Evolutionary conservation across 2,113 vertebrate species (phyloP).

Genomic region (Octodon degus): DNA sequence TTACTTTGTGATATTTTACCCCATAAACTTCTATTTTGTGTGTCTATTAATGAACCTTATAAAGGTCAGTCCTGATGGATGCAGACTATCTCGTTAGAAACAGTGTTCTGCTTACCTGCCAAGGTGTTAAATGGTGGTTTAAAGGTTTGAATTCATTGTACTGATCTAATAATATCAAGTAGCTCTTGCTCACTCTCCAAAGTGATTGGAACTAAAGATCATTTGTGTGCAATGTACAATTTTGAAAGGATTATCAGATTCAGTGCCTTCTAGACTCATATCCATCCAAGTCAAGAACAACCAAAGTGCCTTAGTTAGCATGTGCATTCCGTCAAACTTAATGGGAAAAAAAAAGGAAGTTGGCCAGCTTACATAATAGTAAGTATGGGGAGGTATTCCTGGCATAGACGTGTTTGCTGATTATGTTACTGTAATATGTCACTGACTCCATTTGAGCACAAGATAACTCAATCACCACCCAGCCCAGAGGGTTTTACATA

Average conservation of each 20-base stretch:
- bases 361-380: background rate
- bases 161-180: conserved; percentile 54
- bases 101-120: background rate
- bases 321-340: background rate
- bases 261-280: conserved; percentile 13
- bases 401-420: background rate
- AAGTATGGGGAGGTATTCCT: background rate
- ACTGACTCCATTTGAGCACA: background rate
- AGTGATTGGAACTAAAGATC: conserved; percentile 6
- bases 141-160: background rate
- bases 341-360: background rate
- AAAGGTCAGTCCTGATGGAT: background rate
- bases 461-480: background rate
- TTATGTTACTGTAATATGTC: background rate
- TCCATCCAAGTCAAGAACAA: background rate
- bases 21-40: conserved; percentile 34
- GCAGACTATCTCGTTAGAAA: conserved; percentile 61
- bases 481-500: background rate
- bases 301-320: background rate
- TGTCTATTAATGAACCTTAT: background rate
- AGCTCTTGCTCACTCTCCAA: conserved; percentile 7
- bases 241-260: conserved; percentile 18
- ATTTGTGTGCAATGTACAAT: conserved; percentile 25
- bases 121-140: conserved; percentile 54
- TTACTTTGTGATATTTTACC: background rate